These are phyloP conservation scores for Arizona elegans DNA, from an alignment of 2,113 vertebrate species.

Conservation along the genomic window DNA sequence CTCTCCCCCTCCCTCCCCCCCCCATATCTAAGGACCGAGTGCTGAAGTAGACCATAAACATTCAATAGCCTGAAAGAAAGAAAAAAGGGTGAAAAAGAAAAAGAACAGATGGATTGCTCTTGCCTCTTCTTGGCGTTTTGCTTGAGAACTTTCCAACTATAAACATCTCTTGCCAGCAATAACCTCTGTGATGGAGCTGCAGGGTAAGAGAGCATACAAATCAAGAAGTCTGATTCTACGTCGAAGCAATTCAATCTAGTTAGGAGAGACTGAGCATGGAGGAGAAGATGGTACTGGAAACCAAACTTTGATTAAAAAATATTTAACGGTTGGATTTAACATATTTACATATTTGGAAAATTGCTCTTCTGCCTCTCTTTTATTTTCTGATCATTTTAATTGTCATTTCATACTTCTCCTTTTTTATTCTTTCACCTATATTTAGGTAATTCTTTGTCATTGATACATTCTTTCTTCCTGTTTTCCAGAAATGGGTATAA, in stretches of 20 bases:
- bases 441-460: background rate
- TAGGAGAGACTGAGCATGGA: background rate
- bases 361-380: background rate
- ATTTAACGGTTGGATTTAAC: background rate
- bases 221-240: background rate
- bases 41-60: background rate
- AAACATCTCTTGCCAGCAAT: background rate
- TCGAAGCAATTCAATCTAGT: background rate
- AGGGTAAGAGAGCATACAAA: background rate
- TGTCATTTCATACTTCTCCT: background rate
- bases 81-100: background rate
- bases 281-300: background rate
- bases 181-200: background rate
- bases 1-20: rapidly evolving
- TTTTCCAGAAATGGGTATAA: background rate
- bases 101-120: background rate
- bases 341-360: background rate
- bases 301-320: background rate
- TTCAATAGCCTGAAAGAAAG: background rate
- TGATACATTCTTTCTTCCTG: background rate
- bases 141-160: background rate
- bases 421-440: background rate
- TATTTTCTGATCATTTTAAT: background rate
- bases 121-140: background rate
- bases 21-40: background rate